Conservation (phyloP, 2,113 vertebrate species). For the Aegithalos caudatus region DNA sequence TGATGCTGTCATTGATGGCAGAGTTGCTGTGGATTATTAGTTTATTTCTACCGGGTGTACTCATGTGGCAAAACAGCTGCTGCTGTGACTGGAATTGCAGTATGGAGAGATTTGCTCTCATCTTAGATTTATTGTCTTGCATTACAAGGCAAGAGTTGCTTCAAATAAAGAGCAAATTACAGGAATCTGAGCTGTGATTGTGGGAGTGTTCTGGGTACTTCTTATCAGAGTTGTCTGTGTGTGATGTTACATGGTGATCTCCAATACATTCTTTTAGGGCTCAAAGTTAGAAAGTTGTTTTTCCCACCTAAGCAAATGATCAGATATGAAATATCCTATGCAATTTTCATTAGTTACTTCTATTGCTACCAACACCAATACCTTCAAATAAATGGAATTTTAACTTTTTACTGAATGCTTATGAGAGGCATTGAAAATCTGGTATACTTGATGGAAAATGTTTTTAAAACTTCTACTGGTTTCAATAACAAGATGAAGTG, state of each 20-base stretch:
- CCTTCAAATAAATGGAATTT: neutral
- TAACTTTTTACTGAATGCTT: neutral
- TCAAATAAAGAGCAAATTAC: neutral
- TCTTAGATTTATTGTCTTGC: neutral
- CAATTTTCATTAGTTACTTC: neutral
- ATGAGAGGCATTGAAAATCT: neutral
- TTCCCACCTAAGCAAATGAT: neutral
- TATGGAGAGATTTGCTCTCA: neutral
- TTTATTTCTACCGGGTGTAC: neutral
- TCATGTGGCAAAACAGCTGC: slow-evolving; percentile 10
- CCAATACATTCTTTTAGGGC: neutral
- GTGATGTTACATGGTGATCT: neutral
- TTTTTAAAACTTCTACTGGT: neutral
- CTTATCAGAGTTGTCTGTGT: neutral
- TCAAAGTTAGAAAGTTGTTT: neutral
- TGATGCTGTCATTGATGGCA: neutral
- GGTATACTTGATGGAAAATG: neutral
- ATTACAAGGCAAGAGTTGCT: neutral
- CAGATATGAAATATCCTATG: neutral
- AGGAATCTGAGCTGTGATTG: neutral
- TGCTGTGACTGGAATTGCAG: neutral
- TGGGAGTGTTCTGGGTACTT: neutral
- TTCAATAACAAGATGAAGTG: neutral
- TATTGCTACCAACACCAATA: neutral
- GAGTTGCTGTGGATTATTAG: neutral